Percentiles rank a stretch among this genome's conserved stretches.
Conservation (phyloP, 2,888 invertebrate genomes). For the Chorisops tibialis region DNA sequence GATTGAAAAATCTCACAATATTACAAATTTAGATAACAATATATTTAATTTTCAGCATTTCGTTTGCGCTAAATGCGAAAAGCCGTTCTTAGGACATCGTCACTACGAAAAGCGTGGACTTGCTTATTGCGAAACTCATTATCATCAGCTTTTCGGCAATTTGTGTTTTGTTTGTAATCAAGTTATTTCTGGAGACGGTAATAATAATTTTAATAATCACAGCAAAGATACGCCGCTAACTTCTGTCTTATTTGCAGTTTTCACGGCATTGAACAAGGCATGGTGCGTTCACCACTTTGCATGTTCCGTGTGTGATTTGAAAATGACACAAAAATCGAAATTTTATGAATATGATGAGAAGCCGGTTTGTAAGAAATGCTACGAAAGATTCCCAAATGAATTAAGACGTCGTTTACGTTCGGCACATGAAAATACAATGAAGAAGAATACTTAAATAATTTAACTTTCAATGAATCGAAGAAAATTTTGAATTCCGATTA, state of each 20-base stretch:
- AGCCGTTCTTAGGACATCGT: constrained; percentile 97
- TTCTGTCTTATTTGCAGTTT: constrained; percentile 70
- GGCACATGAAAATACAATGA: constrained; percentile 77
- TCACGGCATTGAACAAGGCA: constrained; percentile 96
- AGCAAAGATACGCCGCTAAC: neutral
- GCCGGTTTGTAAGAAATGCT: constrained; percentile 97
- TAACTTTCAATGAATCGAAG: neutral
- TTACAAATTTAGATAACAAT: too few relatives aligned
- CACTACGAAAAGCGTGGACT: constrained; percentile 98
- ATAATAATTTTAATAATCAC: constrained; percentile 34
- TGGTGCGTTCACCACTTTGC: constrained; percentile 99
- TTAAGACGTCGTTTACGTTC: constrained; percentile 86
- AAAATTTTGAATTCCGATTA: too few relatives aligned
- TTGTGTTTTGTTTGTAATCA: constrained; percentile 98
- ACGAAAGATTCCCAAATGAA: constrained; percentile 93
- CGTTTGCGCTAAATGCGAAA: constrained; percentile 99
- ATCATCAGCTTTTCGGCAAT: constrained; percentile 98
- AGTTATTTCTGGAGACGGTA: constrained; percentile 96
- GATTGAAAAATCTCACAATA: constrained; percentile 11
- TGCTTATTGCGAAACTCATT: constrained; percentile 98
- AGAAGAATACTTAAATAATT: constrained; percentile 49
- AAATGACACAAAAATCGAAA: constrained; percentile 94
- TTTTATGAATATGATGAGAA: constrained; percentile 99
- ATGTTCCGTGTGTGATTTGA: constrained; percentile 93
- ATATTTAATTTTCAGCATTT: constrained; percentile 69